phyloP scores from a whole-genome alignment of 2,113 vertebrate genomes.

The Triplophysa tibetana region DNA sequence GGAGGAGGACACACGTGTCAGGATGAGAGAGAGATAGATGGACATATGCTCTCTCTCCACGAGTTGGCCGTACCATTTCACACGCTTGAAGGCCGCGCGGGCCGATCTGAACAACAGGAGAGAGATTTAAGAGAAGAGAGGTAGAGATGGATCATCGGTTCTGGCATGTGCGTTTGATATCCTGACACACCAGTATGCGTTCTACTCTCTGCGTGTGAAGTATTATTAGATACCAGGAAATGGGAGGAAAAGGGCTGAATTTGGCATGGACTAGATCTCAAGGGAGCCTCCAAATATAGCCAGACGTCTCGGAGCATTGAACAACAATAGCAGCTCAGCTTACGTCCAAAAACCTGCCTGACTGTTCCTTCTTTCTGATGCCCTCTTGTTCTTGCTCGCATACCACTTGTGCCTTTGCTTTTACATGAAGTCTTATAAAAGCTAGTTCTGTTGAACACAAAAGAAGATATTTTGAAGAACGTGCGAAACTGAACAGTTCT shows the following conservation, averaged over 20 bases:
- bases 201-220: neutral
- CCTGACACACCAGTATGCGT: constrained; percentile 5
- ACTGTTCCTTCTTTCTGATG: constrained; percentile 26
- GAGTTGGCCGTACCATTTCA: constrained; percentile 60
- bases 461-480: too few species aligned
- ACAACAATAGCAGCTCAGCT: constrained; percentile 54
- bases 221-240: constrained; percentile 57
- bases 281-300: constrained; percentile 61
- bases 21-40: constrained; percentile 52
- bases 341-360: constrained; percentile 47
- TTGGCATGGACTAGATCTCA: constrained; percentile 52
- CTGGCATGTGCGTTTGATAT: constrained; percentile 24
- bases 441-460: too few species aligned
- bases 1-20: constrained; percentile 67
- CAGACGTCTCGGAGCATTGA: constrained; percentile 59
- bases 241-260: constrained; percentile 55
- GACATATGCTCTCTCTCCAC: constrained; percentile 67
- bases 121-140: constrained; percentile 24
- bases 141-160: neutral
- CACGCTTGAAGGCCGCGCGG: constrained; percentile 57
- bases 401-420: neutral
- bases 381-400: neutral
- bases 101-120: constrained; percentile 57
- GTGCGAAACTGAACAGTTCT: too few species aligned
- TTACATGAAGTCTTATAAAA: neutral